Base-by-base conservation (phyloP, 1,140 invertebrate species). In the Myzus persicae region DNA sequence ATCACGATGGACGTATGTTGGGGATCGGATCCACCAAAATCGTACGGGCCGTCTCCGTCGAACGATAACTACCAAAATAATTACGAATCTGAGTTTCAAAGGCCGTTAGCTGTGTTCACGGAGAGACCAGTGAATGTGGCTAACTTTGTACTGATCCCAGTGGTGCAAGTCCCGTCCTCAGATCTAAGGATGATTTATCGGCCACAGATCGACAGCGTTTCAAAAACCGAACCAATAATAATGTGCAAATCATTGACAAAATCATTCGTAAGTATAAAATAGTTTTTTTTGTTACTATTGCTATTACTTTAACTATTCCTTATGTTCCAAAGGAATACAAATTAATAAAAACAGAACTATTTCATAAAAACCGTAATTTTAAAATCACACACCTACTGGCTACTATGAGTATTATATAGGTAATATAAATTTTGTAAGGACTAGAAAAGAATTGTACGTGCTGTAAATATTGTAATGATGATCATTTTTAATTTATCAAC, bases 231-330 rank as follows among this genome's bases (percentile, higher is more conserved):
- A 85, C 91, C 91, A 31, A 31, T 93, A n/a, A 38, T 93, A 14
- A 93, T 93, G 81, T 93, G 91, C 14, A 93, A 85, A 93, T 93
- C 91, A 9, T 93, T 31, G 14, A 51, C 91, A 18, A 93, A 93
- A 85, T 93, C 91, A 22, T 51, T 93, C 31, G 91, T 93, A 42
- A 93, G 91, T 93, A 9, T 82, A 76, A 24, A 9, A 82, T 40
- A 24, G 1, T 81, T 22, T 38, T 67, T 67, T 31, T 67, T 31
- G 4, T 31, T 67, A n/a, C 3, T 51, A 24, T 51, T 51, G 20
- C 48, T 51, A 51, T 51, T 22, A 24, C 22, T 51, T 22, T 51
- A 51, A 51, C 22, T 51, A 51, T 67, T n/a, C 26, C 18, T 67
- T 59, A 59, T 59, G 7, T 54, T 54, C 9, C 9, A 31, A 59